A percentile compares a stretch with the other conserved stretches of the same genome.
These are phyloP conservation scores for Seriola quinqueradiata DNA, from an alignment of 2,113 vertebrate genomes.

Conservation along the genomic window DNA sequence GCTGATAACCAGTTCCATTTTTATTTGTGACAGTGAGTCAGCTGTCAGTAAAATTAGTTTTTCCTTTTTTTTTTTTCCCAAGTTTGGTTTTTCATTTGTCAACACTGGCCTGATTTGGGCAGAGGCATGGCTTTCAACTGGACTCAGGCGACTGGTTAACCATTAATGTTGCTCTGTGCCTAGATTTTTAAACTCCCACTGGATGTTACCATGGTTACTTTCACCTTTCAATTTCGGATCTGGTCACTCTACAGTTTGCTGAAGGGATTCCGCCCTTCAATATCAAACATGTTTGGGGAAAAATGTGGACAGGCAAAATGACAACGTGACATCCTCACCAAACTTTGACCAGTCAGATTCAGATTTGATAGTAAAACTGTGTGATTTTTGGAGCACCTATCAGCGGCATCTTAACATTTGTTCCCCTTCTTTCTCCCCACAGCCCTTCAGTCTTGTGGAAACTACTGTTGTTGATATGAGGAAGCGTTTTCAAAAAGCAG, in stretches of 20 bases:
- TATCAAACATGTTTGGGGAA: neutral
- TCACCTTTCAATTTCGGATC: neutral
- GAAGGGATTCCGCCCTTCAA: neutral
- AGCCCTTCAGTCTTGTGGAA: constrained; percentile 71
- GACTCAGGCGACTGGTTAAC: neutral
- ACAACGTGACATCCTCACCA: neutral
- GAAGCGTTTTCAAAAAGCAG: constrained; percentile 75
- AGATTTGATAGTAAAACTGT: neutral
- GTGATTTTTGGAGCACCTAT: neutral
- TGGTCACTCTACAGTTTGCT: too few relatives aligned
- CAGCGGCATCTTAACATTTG: constrained; percentile 44
- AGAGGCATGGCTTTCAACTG: neutral
- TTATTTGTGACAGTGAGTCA: constrained; percentile 3
- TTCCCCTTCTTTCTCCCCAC: constrained; percentile 35
- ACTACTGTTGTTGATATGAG: constrained; percentile 76
- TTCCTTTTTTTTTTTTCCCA: neutral
- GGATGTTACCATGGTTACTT: constrained; percentile 1
- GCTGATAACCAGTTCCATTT: neutral
- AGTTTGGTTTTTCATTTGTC: neutral
- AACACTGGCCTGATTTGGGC: neutral
- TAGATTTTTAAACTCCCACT: constrained; percentile 18
- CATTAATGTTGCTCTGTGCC: neutral
- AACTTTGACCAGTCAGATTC: neutral
- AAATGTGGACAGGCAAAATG: neutral
- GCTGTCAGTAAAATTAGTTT: neutral